Percentiles rank a stretch among this genome's conserved stretches.
Conservation (phyloP, 2,113 vertebrate species). For the Emydura subglobosa region DNA sequence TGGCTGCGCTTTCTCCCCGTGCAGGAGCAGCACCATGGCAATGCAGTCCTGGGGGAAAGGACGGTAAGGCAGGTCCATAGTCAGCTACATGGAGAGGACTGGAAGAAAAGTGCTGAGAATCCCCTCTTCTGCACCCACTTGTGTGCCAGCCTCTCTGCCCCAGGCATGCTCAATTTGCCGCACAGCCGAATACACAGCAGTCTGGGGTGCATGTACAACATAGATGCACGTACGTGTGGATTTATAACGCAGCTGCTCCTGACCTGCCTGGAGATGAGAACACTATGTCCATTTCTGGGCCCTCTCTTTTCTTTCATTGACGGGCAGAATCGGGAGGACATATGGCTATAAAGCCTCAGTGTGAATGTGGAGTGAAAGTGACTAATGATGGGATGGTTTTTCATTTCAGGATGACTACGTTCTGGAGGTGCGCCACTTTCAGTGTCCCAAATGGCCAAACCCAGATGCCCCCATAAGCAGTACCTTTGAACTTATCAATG, state of each 20-base stretch:
- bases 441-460: constrained; percentile 99
- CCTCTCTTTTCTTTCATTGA: not conserved
- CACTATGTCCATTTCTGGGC: not conserved
- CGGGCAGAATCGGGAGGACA: not conserved
- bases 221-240: not conserved
- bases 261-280: not conserved
- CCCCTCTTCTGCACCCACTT: no score
- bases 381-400: constrained; percentile 39
- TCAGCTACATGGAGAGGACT: not conserved
- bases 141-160: not conserved
- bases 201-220: no score
- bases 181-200: not conserved
- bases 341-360: not conserved
- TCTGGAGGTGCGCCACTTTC: constrained; percentile 97
- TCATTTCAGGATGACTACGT: constrained; percentile 95
- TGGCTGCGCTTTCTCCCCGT: not conserved
- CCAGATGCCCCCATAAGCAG: constrained; percentile 96
- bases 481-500: constrained; percentile 97
- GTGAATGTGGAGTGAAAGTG: not conserved
- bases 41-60: not conserved
- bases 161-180: not conserved
- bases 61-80: not conserved
- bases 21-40: not conserved
- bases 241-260: not conserved
- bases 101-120: not conserved